These are phyloP conservation scores for Oncorhynchus clarkii DNA, from an alignment of 2,113 vertebrate genomes.

Conservation along the genomic window DNA sequence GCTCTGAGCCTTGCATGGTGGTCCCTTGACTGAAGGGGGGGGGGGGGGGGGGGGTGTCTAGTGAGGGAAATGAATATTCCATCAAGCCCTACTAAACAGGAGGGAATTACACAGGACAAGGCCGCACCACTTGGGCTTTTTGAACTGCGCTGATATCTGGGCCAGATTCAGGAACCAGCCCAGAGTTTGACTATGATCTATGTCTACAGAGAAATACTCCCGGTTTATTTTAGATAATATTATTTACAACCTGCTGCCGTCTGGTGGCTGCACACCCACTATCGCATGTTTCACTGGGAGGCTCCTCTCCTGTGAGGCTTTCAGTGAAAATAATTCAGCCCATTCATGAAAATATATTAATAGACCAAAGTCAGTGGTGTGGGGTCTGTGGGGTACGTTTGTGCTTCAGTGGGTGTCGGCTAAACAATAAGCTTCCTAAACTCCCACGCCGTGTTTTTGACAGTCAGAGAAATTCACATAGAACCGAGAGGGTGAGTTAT, in stretches of 20 bases:
- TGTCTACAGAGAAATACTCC: background rate
- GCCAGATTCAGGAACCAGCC: slow-evolving; percentile 1
- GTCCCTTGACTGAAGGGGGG: slow-evolving; percentile 16
- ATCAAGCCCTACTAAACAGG: background rate
- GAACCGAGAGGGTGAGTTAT: background rate
- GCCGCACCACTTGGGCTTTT: background rate
- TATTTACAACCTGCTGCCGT: background rate
- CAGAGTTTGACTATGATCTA: background rate
- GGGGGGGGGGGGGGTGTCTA: background rate
- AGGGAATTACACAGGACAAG: background rate
- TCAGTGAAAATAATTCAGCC: slow-evolving; percentile 21
- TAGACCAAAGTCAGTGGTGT: slow-evolving; percentile 6
- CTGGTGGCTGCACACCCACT: slow-evolving; percentile 4
- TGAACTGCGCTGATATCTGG: slow-evolving; percentile 21
- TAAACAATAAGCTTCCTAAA: slow-evolving; percentile 9
- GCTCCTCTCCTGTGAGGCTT: slow-evolving; percentile 18
- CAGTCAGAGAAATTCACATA: slow-evolving; percentile 12
- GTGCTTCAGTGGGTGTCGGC: slow-evolving; percentile 33
- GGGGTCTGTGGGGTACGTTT: slow-evolving; percentile 10
- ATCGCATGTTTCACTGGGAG: slow-evolving; percentile 6
- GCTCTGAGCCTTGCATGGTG: slow-evolving; percentile 8
- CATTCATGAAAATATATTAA: slow-evolving; percentile 14
- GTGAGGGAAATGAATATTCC: slow-evolving; percentile 26
- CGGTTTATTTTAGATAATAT: slow-evolving; percentile 27
- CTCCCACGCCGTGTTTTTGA: slow-evolving; percentile 1